These are phyloP conservation scores for Argentina silus DNA, from an alignment of 2,797 vertebrate species.

Conservation along the genomic window DNA sequence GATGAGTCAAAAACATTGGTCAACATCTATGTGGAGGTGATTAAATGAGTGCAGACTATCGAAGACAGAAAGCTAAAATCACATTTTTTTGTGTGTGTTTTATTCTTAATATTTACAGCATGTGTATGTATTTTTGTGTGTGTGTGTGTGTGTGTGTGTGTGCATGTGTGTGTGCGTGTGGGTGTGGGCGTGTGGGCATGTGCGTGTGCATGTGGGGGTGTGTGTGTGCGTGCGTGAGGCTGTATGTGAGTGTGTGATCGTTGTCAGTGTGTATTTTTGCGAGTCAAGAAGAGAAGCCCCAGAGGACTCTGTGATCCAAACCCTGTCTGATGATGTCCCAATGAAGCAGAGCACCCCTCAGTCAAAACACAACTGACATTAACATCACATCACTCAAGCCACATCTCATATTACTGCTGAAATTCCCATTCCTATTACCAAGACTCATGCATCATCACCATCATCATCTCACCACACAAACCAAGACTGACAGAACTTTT, in stretches of 20 bases:
- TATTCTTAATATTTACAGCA: not conserved
- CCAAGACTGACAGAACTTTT: conserved; percentile 25
- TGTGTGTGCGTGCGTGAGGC: not conserved
- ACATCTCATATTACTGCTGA: conserved; percentile 35
- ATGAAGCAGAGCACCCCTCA: conserved; percentile 26
- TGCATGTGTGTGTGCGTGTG: not conserved
- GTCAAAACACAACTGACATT: conserved; percentile 43
- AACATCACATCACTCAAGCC: conserved; percentile 34
- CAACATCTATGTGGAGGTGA: not conserved
- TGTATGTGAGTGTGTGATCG: conserved; percentile 8
- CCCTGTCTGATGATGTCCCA: conserved; percentile 51
- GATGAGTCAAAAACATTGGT: conserved; percentile 3
- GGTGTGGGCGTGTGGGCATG: not conserved
- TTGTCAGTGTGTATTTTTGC: conserved; percentile 28
- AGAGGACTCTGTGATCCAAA: conserved; percentile 51
- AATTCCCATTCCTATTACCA: conserved; percentile 27
- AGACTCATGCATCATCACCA: conserved; percentile 18
- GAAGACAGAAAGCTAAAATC: not conserved
- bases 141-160: not conserved
- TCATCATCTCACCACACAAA: conserved; percentile 26
- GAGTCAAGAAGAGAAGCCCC: conserved; percentile 34
- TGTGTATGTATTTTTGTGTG: not conserved
- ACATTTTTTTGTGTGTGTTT: not conserved
- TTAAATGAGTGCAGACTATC: not conserved
- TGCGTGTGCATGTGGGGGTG: not conserved